Conservation (phyloP, 2,888 invertebrate genomes). For the Diachrysia chrysitis region DNA sequence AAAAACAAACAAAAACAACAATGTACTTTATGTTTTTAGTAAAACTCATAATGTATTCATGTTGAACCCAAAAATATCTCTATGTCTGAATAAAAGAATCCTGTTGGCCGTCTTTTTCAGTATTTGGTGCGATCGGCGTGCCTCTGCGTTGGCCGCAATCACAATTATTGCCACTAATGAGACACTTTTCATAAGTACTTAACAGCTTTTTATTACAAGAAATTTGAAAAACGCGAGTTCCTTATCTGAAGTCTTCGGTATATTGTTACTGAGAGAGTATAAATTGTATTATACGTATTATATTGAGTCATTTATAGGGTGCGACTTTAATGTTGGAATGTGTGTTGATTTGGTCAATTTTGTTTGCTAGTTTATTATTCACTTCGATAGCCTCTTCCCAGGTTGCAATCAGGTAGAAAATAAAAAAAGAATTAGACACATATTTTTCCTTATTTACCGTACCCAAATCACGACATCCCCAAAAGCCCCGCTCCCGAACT, state of each 20-base stretch:
- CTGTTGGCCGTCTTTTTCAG: slow-evolving; percentile 3
- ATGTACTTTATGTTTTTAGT: background rate
- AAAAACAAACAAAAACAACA: background rate
- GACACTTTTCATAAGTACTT: slow-evolving; percentile 18
- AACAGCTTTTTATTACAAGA: slow-evolving; percentile 11
- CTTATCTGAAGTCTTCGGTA: background rate
- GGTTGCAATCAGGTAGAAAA: no score
- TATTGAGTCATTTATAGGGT: background rate
- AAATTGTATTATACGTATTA: background rate
- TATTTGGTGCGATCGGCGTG: slow-evolving; percentile 3
- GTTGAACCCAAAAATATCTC: slow-evolving; percentile 3
- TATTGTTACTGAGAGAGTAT: background rate
- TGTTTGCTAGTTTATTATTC: no score
- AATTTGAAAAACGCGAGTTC: background rate
- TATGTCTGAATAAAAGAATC: background rate
- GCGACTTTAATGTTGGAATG: background rate
- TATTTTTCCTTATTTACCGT: no score
- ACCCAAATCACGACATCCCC: no score
- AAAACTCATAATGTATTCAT: background rate
- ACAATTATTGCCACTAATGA: slow-evolving; percentile 26
- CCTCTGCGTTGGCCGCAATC: slow-evolving; percentile 22
- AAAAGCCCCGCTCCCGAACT: no score
- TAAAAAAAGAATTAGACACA: no score
- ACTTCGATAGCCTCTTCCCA: no score
- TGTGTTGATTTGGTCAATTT: background rate